Evolutionary conservation across 2,888 invertebrate species (phyloP).

Genomic region (Aethes cnicana): DNA sequence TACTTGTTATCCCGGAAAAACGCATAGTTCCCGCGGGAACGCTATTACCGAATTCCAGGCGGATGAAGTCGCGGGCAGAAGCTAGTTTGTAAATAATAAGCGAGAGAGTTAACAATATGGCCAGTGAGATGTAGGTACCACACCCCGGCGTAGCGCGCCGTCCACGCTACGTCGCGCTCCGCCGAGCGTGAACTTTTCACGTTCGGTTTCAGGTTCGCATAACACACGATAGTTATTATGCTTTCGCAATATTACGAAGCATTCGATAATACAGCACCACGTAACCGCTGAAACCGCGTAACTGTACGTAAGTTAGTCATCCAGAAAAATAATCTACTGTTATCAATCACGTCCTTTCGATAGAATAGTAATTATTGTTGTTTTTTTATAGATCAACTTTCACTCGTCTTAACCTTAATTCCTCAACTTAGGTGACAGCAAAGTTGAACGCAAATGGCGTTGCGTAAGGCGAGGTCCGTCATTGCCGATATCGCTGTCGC

Average conservation of each 20-base stretch:
- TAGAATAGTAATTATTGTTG: conserved; percentile 31
- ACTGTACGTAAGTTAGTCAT: conserved; percentile 38
- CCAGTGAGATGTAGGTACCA: conserved; percentile 3
- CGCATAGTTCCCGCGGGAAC: too few species aligned
- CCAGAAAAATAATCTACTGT: conserved; percentile 23
- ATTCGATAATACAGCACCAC: conserved; percentile 66
- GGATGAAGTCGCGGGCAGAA: too few species aligned
- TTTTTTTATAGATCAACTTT: conserved; percentile 47
- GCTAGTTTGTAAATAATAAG: conserved; percentile 5
- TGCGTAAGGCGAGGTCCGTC: conserved; percentile 69
- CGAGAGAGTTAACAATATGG: background rate
- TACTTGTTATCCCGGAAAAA: too few species aligned
- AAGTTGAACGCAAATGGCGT: conserved; percentile 66
- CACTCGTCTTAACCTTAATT: conserved; percentile 47
- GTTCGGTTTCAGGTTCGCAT: conserved; percentile 76
- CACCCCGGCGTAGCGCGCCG: conserved; percentile 33
- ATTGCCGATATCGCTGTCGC: conserved; percentile 78
- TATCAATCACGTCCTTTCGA: conserved; percentile 29
- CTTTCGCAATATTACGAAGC: conserved; percentile 77
- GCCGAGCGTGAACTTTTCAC: conserved; percentile 78
- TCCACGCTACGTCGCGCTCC: conserved; percentile 58
- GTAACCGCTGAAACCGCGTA: conserved; percentile 64
- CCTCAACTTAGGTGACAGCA: conserved; percentile 57
- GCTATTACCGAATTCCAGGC: too few species aligned
- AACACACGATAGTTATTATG: conserved; percentile 74